phyloP scores from a whole-genome alignment of 2,888 invertebrate genomes.

The Pseudococcus jackbeardsleyi region DNA sequence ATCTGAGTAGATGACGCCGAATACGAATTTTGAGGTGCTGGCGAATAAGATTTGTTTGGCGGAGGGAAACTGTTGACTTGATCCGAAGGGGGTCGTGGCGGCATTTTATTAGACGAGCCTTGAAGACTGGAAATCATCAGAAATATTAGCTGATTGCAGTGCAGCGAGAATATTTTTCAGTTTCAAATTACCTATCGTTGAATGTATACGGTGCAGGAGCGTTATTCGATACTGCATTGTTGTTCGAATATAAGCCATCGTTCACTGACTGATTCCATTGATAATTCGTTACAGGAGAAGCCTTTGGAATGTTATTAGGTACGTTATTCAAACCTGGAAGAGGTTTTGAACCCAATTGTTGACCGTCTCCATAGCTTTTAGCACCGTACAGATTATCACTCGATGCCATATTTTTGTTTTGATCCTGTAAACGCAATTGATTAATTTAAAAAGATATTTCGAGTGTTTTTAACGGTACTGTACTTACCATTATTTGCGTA shows the following conservation, averaged over 20 bases:
- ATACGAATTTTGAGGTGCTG: background rate
- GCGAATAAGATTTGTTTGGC: background rate
- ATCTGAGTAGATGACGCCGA: background rate
- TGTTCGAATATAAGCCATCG: background rate
- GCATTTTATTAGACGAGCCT: background rate
- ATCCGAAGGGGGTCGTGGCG: background rate
- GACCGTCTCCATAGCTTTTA: background rate
- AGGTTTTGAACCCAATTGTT: background rate
- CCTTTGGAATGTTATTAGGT: background rate
- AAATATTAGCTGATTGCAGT: background rate
- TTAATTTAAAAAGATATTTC: background rate
- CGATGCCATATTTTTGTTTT: slow-evolving; percentile 36
- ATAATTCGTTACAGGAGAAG: background rate
- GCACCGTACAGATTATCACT: background rate
- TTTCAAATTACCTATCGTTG: background rate
- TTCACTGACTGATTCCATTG: slow-evolving; percentile 27
- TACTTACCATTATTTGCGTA: slow-evolving; percentile 5
- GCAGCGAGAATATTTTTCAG: too few species aligned
- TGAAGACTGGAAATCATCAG: background rate
- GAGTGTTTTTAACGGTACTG: background rate
- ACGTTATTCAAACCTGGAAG: background rate
- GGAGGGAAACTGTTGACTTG: background rate
- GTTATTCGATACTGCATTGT: slow-evolving; percentile 9
- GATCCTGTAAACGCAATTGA: background rate
- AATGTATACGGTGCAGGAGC: background rate